Percentiles rank a stretch among this genome's conserved stretches.
phyloP scores from a whole-genome alignment of 2,113 vertebrate species.

The Stomatorhinus ivindoensis region DNA sequence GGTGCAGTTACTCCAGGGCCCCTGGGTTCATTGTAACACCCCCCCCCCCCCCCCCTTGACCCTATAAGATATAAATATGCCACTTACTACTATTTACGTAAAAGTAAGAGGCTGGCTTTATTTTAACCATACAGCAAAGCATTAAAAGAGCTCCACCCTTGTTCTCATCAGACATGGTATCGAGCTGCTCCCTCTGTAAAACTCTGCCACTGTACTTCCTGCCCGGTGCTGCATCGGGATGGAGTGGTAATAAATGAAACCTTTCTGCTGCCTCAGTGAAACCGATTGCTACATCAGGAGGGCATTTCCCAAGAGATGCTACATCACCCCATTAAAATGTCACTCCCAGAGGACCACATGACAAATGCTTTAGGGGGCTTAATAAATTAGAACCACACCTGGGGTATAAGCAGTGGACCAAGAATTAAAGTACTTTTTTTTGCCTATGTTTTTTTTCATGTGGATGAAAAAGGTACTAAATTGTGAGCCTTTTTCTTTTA shows the following conservation, averaged over 20 bases:
- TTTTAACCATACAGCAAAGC: background rate
- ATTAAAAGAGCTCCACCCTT: background rate
- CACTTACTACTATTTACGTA: background rate
- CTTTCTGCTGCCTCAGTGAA: background rate
- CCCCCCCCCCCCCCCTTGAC: too few species aligned
- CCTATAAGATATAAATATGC: background rate
- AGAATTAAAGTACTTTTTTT: background rate
- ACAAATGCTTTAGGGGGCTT: background rate
- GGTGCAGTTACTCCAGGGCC: too few species aligned
- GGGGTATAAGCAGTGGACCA: background rate
- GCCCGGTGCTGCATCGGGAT: too few species aligned
- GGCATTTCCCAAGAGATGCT: background rate
- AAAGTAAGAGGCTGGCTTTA: background rate
- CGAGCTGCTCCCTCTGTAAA: background rate
- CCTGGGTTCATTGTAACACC: too few species aligned
- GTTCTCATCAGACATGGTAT: background rate
- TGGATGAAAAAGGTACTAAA: background rate
- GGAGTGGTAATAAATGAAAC: background rate
- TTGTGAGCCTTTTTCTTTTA: background rate
- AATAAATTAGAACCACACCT: background rate
- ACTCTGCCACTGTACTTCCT: background rate
- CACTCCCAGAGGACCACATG: background rate
- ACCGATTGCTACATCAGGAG: background rate
- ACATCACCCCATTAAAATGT: conserved; percentile 5
- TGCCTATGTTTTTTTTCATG: background rate